Evolutionary conservation across 2,113 vertebrate genomes (phyloP), one percentile per base, ranked within the genome.

Genomic region (Emydocephalus ijimae): DNA sequence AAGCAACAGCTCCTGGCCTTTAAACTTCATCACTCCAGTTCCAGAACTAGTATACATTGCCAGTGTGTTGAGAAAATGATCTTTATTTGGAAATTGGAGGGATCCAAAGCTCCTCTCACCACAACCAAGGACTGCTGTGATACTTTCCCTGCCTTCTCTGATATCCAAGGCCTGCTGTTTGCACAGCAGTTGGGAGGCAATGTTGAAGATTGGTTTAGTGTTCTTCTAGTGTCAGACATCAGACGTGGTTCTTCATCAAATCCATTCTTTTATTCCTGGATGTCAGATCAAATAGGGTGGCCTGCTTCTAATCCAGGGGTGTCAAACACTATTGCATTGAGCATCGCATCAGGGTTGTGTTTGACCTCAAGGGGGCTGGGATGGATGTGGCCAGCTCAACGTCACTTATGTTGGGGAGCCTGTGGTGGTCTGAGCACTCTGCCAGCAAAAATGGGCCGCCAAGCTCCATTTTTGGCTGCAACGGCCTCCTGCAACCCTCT

Each of bases 1-100:
- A 1, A 1, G 88, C 95, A 91, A 69, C 54, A n/a, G 26, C 92
- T n/a, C 48, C 81, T 85, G 93, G 91, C 81, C 90, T 85, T 93
- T 26, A 34, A 89, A 85, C 57, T 56, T 55, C 23, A 39, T 21
- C 21, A 90, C 24, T 23, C 85, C 64, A 18, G 1, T 34, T 34
- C n/a, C n/a, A 74, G 64, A 14, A 14, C 69, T 81, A 3, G n/a
- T 20, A 20, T 18, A 74, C 5, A 74, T 74, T 74, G 2, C 15
- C n/a, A 74, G 4, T 39, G n/a, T 74, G n/a, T 81, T 81, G n/a
- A 81, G 69, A 34, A 81, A 81, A 81, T 81, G 14, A 8, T 34
- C n/a, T 81, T 81, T 81, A 81, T 39, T 81, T 81, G 15, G n/a
- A 39, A 39, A 39, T 81, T 74, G 39, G 69, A 5, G 69, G 15